Evolutionary conservation across 1,140 invertebrate genomes (phyloP), one percentile per base, ranked within the genome.

Genomic region (Leptopilina boulardi): DNA sequence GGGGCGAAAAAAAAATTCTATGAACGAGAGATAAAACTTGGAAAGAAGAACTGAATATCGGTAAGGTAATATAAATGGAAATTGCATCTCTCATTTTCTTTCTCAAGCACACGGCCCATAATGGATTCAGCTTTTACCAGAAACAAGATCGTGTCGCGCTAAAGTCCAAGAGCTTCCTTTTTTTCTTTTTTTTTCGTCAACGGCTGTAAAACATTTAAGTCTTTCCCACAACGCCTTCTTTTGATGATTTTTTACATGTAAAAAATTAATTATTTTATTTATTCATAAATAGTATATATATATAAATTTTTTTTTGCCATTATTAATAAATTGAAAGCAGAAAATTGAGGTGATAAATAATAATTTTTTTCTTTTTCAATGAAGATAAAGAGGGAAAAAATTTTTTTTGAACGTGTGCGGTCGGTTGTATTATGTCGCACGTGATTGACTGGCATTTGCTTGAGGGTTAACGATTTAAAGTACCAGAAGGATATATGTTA

Each of bases 41-140:
- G 70, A 75, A n/a, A 47, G 76, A 80, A 66, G 56, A 77, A 42
- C 70, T 77, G 76, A 84, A 83, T 85, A 80, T 78, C 78, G 81
- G 82, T 80, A 80, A 88, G 85, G 86, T 86, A 88, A 89, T 89
- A 88, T 89, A 89, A 89, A 89, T 89, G 88, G 87, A 89, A 89
- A 89, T 89, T 71, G 75, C 77, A 76, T 77, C 71, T 56, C 70
- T 80, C 75, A 74, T 77, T 77, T 77, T 77, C 73, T 74, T 72
- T 70, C 51, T 71, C 15, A 75, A 78, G 71, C 76, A 78, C 76
- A 70, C 30, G 71, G 77, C 71, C 78, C 75, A 82, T 86, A 86
- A 87, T 86, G 84, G 83, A 82, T 87, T 82, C 74, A 70, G 79
- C 75, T 80, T 77, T 78, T 77, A 80, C 76, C 74, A 56, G 76